Evolutionary conservation across 1,140 invertebrate species (phyloP).

Genomic region (Euschistus heros): DNA sequence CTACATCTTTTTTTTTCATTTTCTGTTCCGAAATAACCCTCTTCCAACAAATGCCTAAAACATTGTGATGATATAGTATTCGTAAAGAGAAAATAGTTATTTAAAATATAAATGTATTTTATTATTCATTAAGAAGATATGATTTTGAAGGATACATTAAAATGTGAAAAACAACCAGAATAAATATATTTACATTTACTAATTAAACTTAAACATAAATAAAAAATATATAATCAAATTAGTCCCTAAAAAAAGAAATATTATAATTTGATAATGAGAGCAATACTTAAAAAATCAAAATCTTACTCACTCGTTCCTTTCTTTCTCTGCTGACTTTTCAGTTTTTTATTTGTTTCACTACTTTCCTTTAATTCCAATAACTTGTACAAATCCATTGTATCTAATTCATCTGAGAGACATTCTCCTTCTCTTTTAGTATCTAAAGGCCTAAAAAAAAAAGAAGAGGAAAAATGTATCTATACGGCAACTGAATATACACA

Average conservation of each 20-base stretch:
- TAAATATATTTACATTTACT: too few species aligned
- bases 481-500: too few species aligned
- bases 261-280: not conserved
- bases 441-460: conserved; percentile 21
- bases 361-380: conserved; percentile 46
- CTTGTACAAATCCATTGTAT: conserved; percentile 50
- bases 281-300: not conserved
- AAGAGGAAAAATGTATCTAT: too few species aligned
- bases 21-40: conserved; percentile 52
- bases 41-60: conserved; percentile 28
- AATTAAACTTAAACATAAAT: too few species aligned
- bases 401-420: conserved; percentile 41
- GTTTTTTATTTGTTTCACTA: conserved; percentile 6
- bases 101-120: too few species aligned
- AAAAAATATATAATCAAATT: too few species aligned
- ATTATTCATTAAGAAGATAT: too few species aligned
- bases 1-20: conserved; percentile 51
- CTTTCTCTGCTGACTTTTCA: not conserved
- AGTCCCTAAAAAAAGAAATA: too few species aligned
- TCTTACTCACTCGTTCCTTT: conserved; percentile 21
- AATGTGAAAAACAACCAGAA: too few species aligned
- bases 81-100: too few species aligned
- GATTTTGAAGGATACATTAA: too few species aligned
- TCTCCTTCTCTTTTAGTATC: conserved; percentile 26
- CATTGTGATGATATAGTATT: too few species aligned